Evolutionary conservation across 1,140 invertebrate species (phyloP).

Genomic region (Thaumetopoea pityocampa): DNA sequence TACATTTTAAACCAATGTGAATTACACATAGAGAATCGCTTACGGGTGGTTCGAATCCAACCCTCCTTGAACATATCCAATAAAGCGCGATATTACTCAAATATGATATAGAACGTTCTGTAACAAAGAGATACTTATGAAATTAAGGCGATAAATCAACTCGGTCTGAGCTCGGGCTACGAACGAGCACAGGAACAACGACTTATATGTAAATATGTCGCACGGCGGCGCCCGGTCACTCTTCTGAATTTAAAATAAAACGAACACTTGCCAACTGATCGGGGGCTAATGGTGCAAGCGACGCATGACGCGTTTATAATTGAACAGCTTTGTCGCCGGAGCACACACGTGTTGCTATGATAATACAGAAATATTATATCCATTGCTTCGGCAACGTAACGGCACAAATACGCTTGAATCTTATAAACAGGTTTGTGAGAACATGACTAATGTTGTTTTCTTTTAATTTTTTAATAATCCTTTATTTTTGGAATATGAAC

Average conservation of each 20-base stretch:
- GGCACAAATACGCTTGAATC: too few relatives aligned
- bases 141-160: slow-evolving; percentile 72
- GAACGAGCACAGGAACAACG: slow-evolving; percentile 63
- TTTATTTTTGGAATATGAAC: too few relatives aligned
- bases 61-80: slow-evolving; percentile 26
- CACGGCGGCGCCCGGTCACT: slow-evolving; percentile 39
- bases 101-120: slow-evolving; percentile 56
- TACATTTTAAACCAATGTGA: slow-evolving; percentile 2
- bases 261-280: slow-evolving; percentile 36
- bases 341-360: too few relatives aligned
- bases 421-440: too few relatives aligned
- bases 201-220: slow-evolving; percentile 67
- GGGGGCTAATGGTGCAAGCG: slow-evolving; percentile 27
- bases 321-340: slow-evolving; percentile 17
- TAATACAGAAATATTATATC: too few relatives aligned
- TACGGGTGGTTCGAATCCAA: slow-evolving; percentile 14
- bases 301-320: slow-evolving; percentile 15
- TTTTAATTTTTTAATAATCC: too few relatives aligned
- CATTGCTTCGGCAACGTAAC: too few relatives aligned
- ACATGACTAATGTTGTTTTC: too few relatives aligned
- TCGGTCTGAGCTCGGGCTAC: slow-evolving; percentile 36
- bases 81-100: slow-evolving; percentile 40
- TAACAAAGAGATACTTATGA: slow-evolving; percentile 73
- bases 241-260: slow-evolving; percentile 54
- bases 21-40: slow-evolving; percentile 15